Conservation (phyloP, 2,888 invertebrate genomes). For the Mechanitis messenoides region DNA sequence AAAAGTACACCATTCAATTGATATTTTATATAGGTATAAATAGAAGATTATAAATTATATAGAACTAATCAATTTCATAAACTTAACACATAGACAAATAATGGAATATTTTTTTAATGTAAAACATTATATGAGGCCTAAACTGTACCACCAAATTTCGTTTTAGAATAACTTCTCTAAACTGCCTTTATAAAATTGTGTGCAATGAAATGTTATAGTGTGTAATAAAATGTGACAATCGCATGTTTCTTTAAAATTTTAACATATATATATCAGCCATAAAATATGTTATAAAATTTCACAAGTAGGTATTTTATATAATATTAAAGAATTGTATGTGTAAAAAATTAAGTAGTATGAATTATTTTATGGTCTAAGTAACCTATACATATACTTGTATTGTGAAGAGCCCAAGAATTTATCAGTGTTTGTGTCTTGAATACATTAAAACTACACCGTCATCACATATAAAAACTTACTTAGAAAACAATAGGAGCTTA, state of each 20-base stretch:
- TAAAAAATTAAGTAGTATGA: conserved; percentile 1
- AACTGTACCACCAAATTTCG: conserved; percentile 3
- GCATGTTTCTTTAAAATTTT: neutral
- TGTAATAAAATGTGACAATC: neutral
- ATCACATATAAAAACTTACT: neutral
- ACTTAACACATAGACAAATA: neutral
- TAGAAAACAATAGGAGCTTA: too few relatives aligned
- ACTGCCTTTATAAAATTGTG: conserved; percentile 1
- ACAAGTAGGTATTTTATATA: conserved; percentile 1
- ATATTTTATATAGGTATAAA: too few relatives aligned
- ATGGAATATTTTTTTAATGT: conserved; percentile 31
- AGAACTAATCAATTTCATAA: neutral
- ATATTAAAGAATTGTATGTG: conserved; percentile 1
- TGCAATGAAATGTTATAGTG: neutral
- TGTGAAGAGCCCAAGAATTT: neutral
- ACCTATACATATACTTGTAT: neutral
- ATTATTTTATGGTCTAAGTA: conserved; percentile 1
- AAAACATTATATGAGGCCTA: conserved; percentile 1
- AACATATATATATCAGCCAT: neutral
- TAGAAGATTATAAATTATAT: too few relatives aligned
- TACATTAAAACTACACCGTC: neutral
- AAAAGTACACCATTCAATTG: too few relatives aligned
- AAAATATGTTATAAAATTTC: neutral
- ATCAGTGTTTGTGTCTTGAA: neutral
- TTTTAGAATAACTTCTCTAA: neutral